phyloP scores from a whole-genome alignment of 2,888 invertebrate genomes.

The Emmelina monodactyla region DNA sequence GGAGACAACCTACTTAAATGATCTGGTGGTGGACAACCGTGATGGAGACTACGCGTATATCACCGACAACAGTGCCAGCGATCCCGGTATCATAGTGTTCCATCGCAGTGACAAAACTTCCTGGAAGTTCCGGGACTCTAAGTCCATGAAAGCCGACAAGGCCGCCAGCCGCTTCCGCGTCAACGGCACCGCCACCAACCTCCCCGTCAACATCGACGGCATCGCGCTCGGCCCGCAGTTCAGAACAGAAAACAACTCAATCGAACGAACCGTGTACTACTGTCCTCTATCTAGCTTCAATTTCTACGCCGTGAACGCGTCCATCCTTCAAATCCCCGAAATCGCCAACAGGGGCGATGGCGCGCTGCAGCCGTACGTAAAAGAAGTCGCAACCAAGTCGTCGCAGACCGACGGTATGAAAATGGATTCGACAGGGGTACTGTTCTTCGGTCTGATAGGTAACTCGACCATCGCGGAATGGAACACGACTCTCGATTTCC shows the following conservation, averaged over 20 bases:
- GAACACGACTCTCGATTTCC: conserved; percentile 69
- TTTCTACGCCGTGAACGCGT: conserved; percentile 71
- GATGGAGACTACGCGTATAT: conserved; percentile 77
- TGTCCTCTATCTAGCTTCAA: conserved; percentile 73
- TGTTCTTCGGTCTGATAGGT: conserved; percentile 75
- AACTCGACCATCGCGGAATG: conserved; percentile 75
- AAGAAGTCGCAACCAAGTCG: conserved; percentile 67
- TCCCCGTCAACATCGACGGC: conserved; percentile 72
- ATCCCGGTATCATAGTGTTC: conserved; percentile 78
- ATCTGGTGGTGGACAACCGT: conserved; percentile 75
- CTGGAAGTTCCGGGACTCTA: conserved; percentile 73
- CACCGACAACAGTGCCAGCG: conserved; percentile 71
- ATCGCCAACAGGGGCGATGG: conserved; percentile 34
- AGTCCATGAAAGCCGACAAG: conserved; percentile 69
- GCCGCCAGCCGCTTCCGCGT: conserved; percentile 69
- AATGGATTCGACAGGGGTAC: conserved; percentile 73
- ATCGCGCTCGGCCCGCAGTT: conserved; percentile 74
- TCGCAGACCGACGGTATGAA: conserved; percentile 80
- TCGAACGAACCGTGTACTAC: conserved; percentile 69
- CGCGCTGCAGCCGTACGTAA: conserved; percentile 53
- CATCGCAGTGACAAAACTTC: conserved; percentile 69
- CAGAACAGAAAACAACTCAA: conserved; percentile 29
- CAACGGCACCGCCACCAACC: conserved; percentile 62
- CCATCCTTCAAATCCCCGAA: conserved; percentile 64
- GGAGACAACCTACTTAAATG: conserved; percentile 71